Evolutionary conservation across 2,888 invertebrate species (phyloP).

Genomic region (Noctua janthina): DNA sequence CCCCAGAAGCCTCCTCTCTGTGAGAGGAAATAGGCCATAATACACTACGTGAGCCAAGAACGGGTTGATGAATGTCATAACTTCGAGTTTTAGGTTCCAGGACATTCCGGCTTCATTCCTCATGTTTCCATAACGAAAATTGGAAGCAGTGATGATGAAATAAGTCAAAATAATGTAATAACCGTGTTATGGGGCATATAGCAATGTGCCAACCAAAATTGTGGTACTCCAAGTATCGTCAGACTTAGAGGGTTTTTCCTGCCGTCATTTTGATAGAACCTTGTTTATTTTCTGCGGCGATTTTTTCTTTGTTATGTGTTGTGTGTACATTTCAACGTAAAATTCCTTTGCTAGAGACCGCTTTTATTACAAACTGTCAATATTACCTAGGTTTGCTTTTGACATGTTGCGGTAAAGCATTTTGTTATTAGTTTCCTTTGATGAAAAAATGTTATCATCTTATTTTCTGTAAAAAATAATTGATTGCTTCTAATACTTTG

Average conservation of each 20-base stretch:
- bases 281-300: background rate
- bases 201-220: background rate
- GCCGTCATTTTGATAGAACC: background rate
- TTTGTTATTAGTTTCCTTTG: slow-evolving; percentile 31
- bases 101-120: no score
- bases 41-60: no score
- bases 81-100: background rate
- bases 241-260: background rate
- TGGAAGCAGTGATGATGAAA: background rate
- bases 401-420: slow-evolving; percentile 16
- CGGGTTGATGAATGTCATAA: no score
- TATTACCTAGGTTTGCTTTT: slow-evolving; percentile 7
- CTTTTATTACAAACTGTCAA: slow-evolving; percentile 28
- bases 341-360: background rate
- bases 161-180: background rate
- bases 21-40: no score
- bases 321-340: background rate
- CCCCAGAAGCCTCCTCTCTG: no score
- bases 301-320: background rate
- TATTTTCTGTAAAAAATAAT: background rate
- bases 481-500: background rate
- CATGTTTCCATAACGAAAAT: background rate
- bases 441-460: background rate
- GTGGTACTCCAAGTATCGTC: background rate
- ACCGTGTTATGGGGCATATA: background rate